Evolutionary conservation across 2,113 vertebrate species (phyloP).

Genomic region (Rhodinocichla rosea): DNA sequence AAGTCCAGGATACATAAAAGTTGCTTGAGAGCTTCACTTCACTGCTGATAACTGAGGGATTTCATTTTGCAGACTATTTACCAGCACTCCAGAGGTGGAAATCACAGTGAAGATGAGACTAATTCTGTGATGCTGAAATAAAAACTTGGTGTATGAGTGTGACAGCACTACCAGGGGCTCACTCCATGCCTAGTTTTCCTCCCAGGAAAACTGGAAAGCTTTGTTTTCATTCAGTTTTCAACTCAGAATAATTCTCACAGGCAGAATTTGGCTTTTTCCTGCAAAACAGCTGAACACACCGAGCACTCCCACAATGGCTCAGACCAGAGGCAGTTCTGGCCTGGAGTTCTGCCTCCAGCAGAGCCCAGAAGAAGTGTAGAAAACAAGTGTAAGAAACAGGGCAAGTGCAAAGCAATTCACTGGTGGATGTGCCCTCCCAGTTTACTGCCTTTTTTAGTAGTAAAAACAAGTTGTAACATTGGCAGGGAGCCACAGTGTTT

Average conservation of each 20-base stretch:
- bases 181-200: background rate
- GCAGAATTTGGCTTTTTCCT: background rate
- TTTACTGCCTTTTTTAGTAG: slow-evolving; percentile 65
- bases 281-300: background rate
- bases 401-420: background rate
- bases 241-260: background rate
- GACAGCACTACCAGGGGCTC: background rate
- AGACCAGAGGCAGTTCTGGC: background rate
- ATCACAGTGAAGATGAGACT: background rate
- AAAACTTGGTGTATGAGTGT: background rate
- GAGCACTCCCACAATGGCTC: background rate
- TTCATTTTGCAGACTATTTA: background rate
- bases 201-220: background rate
- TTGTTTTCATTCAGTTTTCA: background rate
- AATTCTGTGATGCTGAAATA: background rate
- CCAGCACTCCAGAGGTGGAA: background rate
- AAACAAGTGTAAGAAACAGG: background rate
- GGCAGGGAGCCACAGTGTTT: slow-evolving; percentile 29
- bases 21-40: background rate
- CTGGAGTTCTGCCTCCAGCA: background rate
- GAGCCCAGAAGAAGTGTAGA: background rate
- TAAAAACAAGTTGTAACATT: slow-evolving; percentile 22
- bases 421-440: slow-evolving; percentile 12
- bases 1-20: background rate
- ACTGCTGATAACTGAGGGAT: background rate